phyloP scores from a whole-genome alignment of 2,797 vertebrate species.

The Mormyrops attenuatus region DNA sequence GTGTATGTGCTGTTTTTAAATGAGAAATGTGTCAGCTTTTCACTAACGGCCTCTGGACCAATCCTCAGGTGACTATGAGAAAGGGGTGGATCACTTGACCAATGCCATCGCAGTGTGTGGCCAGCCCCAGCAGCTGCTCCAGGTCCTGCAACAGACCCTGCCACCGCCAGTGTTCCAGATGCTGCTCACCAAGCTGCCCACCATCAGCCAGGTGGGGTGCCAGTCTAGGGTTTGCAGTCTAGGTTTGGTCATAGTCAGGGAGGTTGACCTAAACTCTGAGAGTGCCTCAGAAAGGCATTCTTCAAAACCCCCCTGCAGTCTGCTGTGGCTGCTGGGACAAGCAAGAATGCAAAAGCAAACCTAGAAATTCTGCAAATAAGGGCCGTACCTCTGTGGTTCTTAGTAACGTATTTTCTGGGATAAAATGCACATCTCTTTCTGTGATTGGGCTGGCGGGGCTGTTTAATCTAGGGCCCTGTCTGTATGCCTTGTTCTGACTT shows the following conservation, averaged over 20 bases:
- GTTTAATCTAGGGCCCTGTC: neutral
- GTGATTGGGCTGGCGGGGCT: neutral
- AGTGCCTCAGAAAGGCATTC: neutral
- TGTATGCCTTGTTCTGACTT: neutral
- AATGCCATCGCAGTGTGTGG: conserved; percentile 94
- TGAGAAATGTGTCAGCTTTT: neutral
- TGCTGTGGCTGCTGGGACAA: conserved; percentile 21
- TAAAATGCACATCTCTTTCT: conserved; percentile 8
- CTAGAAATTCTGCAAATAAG: conserved; percentile 13
- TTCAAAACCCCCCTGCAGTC: conserved; percentile 17
- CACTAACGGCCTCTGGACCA: neutral
- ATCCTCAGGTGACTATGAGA: conserved; percentile 83
- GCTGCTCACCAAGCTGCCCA: conserved; percentile 91
- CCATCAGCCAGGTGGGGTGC: conserved; percentile 77
- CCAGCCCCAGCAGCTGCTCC: conserved; percentile 90
- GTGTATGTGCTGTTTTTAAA: neutral
- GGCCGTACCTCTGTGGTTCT: neutral
- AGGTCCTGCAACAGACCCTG: conserved; percentile 91
- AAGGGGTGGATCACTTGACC: conserved; percentile 91
- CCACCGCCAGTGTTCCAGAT: conserved; percentile 95
- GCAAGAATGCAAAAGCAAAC: conserved; percentile 29
- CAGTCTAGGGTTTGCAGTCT: neutral
- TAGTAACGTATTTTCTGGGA: conserved; percentile 20
- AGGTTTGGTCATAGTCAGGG: neutral
- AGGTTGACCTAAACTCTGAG: neutral